Conservation (phyloP, 2,113 vertebrate species). For the Harpagus bidentatus region DNA sequence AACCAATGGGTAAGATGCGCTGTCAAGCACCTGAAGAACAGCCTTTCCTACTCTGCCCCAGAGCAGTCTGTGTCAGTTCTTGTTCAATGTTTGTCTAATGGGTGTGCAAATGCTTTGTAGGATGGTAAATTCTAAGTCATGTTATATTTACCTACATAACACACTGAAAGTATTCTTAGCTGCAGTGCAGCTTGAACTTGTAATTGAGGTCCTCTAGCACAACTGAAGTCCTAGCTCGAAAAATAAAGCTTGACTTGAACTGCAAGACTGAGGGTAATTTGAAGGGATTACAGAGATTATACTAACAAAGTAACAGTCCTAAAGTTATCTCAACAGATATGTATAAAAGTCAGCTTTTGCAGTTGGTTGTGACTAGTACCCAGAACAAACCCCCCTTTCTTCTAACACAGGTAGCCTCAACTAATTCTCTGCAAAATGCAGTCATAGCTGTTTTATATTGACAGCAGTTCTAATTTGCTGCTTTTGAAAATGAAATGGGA, state of each 20-base stretch:
- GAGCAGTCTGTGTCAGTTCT: not conserved
- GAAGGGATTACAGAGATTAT: not conserved
- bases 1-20: not conserved
- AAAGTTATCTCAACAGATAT: not conserved
- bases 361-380: not conserved
- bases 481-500: not conserved
- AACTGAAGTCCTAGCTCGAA: not conserved
- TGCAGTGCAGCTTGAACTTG: not conserved
- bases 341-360: not conserved
- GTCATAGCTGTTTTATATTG: not conserved
- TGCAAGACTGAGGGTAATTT: not conserved
- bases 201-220: not conserved
- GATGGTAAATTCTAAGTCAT: not conserved
- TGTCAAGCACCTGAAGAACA: not conserved
- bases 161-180: not conserved
- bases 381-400: not conserved
- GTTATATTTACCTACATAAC: not conserved
- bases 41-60: not conserved
- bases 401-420: not conserved
- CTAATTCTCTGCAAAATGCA: not conserved
- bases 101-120: not conserved
- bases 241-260: not conserved
- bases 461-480: not conserved
- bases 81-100: not conserved
- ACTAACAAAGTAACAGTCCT: not conserved